These are phyloP conservation scores for Gouania willdenowi DNA, from an alignment of 2,797 vertebrate genomes.

Conservation along the genomic window DNA sequence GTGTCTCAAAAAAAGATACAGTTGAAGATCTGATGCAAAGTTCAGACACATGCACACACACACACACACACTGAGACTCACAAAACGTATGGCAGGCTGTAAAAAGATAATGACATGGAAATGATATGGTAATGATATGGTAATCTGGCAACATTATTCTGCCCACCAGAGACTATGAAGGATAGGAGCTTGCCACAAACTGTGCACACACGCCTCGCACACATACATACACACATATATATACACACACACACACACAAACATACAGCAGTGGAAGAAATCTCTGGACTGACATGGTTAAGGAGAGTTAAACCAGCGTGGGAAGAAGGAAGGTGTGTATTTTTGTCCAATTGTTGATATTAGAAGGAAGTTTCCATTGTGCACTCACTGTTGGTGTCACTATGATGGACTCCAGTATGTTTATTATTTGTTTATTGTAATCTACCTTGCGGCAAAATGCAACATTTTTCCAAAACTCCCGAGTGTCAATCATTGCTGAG, in stretches of 20 bases:
- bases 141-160: conserved; percentile 82
- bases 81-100: conserved; percentile 20
- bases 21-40: conserved; percentile 64
- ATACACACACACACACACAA: conserved; percentile 2
- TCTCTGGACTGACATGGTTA: conserved; percentile 34
- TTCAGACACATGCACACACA: conserved; percentile 12
- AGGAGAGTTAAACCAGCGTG: conserved; percentile 20
- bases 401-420: neutral
- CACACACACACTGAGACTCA: conserved; percentile 15
- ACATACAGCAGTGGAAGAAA: conserved; percentile 30
- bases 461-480: neutral
- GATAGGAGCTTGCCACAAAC: conserved; percentile 66
- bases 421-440: neutral
- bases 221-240: neutral
- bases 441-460: neutral
- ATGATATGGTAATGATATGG: conserved; percentile 81
- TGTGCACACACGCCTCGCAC: conserved; percentile 6
- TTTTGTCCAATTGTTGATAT: conserved; percentile 21
- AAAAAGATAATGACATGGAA: conserved; percentile 75
- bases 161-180: conserved; percentile 67
- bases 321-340: conserved; percentile 9
- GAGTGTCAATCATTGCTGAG: neutral
- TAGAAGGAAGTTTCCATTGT: conserved; percentile 4
- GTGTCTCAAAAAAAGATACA: conserved; percentile 44
- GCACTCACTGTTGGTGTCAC: neutral